phyloP scores from a whole-genome alignment of 1,140 invertebrate species.

The Hycleus cichorii region DNA sequence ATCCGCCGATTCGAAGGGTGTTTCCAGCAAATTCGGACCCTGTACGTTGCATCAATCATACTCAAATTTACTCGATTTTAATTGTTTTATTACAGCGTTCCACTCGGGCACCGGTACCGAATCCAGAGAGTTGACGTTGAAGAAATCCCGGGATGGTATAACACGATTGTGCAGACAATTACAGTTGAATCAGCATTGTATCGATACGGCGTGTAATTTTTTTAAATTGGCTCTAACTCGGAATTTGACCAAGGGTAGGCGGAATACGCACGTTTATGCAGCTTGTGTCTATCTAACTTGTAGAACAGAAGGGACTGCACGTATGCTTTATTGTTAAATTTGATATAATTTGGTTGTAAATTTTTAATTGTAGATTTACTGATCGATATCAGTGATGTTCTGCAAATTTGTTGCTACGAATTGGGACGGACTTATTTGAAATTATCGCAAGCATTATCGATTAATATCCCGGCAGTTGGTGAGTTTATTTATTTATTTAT shows the following conservation, averaged over 20 bases:
- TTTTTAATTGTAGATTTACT: conserved; percentile 64
- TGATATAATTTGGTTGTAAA: too few species aligned
- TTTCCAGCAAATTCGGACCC: conserved; percentile 65
- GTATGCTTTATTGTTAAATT: conserved; percentile 61
- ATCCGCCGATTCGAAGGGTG: conserved; percentile 76
- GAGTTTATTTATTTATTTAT: conserved; percentile 43
- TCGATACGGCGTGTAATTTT: conserved; percentile 91
- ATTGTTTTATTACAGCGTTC: conserved; percentile 50
- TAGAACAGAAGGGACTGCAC: conserved; percentile 85
- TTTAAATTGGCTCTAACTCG: conserved; percentile 92
- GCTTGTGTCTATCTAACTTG: conserved; percentile 98
- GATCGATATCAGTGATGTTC: conserved; percentile 96
- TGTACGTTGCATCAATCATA: conserved; percentile 41
- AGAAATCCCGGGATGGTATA: conserved; percentile 80
- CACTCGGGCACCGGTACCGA: conserved; percentile 75
- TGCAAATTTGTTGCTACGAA: conserved; percentile 94
- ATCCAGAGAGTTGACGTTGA: conserved; percentile 82
- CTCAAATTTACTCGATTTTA: background rate
- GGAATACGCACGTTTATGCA: conserved; percentile 86
- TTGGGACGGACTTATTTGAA: conserved; percentile 88
- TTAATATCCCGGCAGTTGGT: conserved; percentile 90
- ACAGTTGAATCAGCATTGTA: conserved; percentile 80
- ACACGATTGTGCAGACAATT: conserved; percentile 70
- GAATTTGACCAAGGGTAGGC: conserved; percentile 85
- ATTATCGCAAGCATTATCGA: conserved; percentile 80